Percentiles rank a stretch among this genome's conserved stretches.
Conservation (phyloP, 2,888 invertebrate genomes). For the Epinotia ramella region DNA sequence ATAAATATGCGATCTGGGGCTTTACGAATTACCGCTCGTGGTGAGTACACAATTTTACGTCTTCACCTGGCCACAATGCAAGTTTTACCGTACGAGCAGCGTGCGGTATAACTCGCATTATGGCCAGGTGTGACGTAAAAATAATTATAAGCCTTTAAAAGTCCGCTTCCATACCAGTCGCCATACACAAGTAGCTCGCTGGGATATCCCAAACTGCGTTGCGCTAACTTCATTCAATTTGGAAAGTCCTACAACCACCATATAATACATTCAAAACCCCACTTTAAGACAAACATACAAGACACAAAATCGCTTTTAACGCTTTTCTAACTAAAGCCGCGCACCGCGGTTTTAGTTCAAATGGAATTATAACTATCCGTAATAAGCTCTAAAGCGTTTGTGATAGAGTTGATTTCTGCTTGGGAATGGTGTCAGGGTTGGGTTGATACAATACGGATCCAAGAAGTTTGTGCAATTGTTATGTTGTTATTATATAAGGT, state of each 20-base stretch:
- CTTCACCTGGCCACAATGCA: no score
- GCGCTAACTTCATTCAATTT: slow-evolving; percentile 77
- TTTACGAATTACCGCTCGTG: no score
- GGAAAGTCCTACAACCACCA: slow-evolving; percentile 52
- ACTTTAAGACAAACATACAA: slow-evolving; percentile 50
- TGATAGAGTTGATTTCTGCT: slow-evolving; percentile 36
- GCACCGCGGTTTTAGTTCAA: slow-evolving; percentile 45
- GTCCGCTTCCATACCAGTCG: slow-evolving; percentile 59
- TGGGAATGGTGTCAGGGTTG: slow-evolving; percentile 47
- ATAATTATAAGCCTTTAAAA: slow-evolving; percentile 42
- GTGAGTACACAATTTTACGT: no score
- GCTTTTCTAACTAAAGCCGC: slow-evolving; percentile 47
- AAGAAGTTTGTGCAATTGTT: slow-evolving; percentile 82
- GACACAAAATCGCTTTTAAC: slow-evolving; percentile 51
- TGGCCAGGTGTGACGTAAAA: no score
- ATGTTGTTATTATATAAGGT: slow-evolving; percentile 84
- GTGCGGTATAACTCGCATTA: no score
- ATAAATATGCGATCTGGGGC: no score
- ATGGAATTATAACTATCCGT: not conserved
- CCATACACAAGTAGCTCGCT: slow-evolving; percentile 59
- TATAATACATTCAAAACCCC: slow-evolving; percentile 50
- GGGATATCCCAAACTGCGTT: slow-evolving; percentile 77
- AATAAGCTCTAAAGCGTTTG: not conserved
- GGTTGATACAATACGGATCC: slow-evolving; percentile 66
- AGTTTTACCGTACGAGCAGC: no score